A percentile compares a stretch with the other conserved stretches of the same genome.
These are phyloP conservation scores for Cotesia chilonis DNA, from an alignment of 1,140 invertebrate species.

Conservation along the genomic window DNA sequence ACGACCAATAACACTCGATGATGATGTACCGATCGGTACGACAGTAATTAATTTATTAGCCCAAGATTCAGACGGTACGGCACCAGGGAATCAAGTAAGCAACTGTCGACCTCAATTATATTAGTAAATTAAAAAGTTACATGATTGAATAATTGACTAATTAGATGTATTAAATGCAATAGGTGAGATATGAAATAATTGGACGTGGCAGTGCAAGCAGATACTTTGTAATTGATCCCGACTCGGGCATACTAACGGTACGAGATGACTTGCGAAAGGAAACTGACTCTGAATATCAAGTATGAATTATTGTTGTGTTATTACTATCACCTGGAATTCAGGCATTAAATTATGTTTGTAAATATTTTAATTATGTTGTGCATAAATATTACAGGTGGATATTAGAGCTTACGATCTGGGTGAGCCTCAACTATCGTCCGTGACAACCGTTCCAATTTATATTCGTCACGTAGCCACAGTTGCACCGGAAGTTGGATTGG, in stretches of 20 bases:
- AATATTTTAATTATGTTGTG: background rate
- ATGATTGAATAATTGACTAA: background rate
- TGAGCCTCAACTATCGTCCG: slow-evolving; percentile 82
- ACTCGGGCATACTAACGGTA: slow-evolving; percentile 79
- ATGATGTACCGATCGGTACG: slow-evolving; percentile 82
- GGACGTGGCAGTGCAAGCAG: slow-evolving; percentile 80
- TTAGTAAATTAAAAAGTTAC: background rate
- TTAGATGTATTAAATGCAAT: slow-evolving; percentile 29
- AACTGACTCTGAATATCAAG: slow-evolving; percentile 84
- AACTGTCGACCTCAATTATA: slow-evolving; percentile 18
- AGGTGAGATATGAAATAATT: slow-evolving; percentile 81
- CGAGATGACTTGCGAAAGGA: slow-evolving; percentile 86
- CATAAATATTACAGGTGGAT: slow-evolving; percentile 70
- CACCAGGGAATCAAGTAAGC: slow-evolving; percentile 80
- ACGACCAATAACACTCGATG: slow-evolving; percentile 82
- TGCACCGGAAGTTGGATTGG: slow-evolving; percentile 76
- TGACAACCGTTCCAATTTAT: slow-evolving; percentile 81
- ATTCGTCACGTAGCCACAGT: slow-evolving; percentile 80
- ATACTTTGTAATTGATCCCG: slow-evolving; percentile 88
- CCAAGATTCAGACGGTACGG: slow-evolving; percentile 82
- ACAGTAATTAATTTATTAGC: slow-evolving; percentile 81
- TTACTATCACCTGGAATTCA: background rate
- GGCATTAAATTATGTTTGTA: slow-evolving; percentile 19
- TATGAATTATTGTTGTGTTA: slow-evolving; percentile 45
- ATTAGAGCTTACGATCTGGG: slow-evolving; percentile 88